Base-by-base conservation (phyloP, 2,888 invertebrate species). In the Macrosiphum euphorbiae region DNA sequence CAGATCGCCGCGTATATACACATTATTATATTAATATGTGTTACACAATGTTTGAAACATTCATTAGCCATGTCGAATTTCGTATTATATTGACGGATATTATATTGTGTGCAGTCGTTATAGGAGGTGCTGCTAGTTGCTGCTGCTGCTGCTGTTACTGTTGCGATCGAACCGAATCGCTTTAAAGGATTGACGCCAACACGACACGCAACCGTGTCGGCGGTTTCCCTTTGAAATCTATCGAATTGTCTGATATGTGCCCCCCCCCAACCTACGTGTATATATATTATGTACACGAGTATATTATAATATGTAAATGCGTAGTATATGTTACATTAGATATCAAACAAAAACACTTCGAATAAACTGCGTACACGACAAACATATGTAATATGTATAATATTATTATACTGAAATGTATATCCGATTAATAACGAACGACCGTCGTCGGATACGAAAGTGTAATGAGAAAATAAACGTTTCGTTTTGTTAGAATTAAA, bases 111-210 rank as follows among this genome's bases (percentile, higher is more conserved):
- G 11, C n/a, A 85, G 41, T 84, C 52, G 35, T 78, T 91, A 55
- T 91, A 84, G 20, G 28, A 61, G 52, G 44, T 67, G 20, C 78
- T 35, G 16, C 35, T 67, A 35, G 20, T 24, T 35, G 44, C 52
- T 86, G 58, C 47, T 50, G 58, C 47, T 50, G 44, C 44, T 44
- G 92, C 52, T 35, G 67, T 50, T 52, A n/a, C 55, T 44, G 85
- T 58, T 93, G 47, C 78, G 89, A 89, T 88, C 84, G 58, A 84
- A 84, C 84, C 85, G 89, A 89, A 89, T 92, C 89, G 92, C 78
- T 47, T 93, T 89, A 89, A 84, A 92, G 86, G 86, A 92, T 87
- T 87, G 92, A 92, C 92, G 88, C 93, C 84, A 89, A 93, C 78
- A 88, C 78, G 52, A 67, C 88, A 52, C 67, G n/a, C 67, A 78